phyloP scores from a whole-genome alignment of 2,797 vertebrate species.

The Acanthornis magna region DNA sequence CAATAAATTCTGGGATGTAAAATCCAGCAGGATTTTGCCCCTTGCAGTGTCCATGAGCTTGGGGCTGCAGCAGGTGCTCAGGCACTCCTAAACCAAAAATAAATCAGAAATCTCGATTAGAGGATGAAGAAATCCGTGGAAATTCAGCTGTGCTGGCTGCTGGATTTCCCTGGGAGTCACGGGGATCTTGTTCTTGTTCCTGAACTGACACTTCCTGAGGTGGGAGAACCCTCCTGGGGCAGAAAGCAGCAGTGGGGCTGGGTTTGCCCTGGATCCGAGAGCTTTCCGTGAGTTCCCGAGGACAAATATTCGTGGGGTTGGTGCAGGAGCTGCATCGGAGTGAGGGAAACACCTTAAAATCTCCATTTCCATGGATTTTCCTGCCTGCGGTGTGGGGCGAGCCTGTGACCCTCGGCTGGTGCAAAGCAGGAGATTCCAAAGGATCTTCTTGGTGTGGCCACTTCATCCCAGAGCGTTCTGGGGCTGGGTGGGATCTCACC shows the following conservation, averaged over 20 bases:
- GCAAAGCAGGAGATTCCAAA: accelerated
- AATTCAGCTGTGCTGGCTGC: background rate
- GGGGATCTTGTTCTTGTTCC: accelerated
- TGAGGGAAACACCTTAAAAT: background rate
- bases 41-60: background rate
- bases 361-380: accelerated
- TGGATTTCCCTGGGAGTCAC: background rate
- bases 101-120: background rate
- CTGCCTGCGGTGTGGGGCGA: background rate
- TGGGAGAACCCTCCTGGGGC: background rate
- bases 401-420: no score
- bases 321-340: background rate
- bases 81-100: background rate
- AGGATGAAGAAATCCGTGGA: background rate
- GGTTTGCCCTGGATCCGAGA: background rate
- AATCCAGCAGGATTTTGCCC: background rate
- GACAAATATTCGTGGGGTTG: background rate
- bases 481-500: background rate
- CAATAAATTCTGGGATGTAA: background rate
- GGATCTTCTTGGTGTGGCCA: accelerated
- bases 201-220: accelerated
- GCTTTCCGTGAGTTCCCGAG: accelerated
- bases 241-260: background rate
- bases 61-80: background rate
- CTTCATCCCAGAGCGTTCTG: background rate